These are phyloP conservation scores for Drosophila lacertosa DNA, from an alignment of 1,140 invertebrate species.

Conservation along the genomic window DNA sequence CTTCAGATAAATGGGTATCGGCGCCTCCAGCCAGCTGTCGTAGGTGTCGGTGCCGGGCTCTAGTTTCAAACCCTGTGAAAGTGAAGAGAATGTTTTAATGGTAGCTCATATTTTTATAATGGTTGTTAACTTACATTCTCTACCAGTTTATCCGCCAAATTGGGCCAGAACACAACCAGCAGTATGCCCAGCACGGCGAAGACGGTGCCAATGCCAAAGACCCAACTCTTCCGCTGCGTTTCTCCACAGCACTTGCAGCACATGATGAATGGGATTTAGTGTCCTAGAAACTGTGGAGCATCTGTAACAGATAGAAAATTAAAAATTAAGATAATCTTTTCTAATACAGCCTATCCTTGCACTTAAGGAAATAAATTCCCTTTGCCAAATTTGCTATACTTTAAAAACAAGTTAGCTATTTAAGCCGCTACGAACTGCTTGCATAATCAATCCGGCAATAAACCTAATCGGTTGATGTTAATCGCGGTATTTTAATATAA, in stretches of 20 bases:
- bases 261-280: conserved; percentile 47
- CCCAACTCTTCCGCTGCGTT: conserved; percentile 78
- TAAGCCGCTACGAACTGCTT: conserved; percentile 7
- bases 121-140: conserved; percentile 59
- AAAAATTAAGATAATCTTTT: conserved; percentile 5
- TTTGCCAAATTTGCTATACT: too few relatives aligned
- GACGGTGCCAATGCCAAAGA: conserved; percentile 71
- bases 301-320: conserved; percentile 29
- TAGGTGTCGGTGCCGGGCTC: conserved; percentile 86
- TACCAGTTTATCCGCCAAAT: conserved; percentile 53
- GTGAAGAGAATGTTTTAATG: not conserved
- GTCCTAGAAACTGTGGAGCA: conserved; percentile 26
- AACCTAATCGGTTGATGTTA: conserved; percentile 38
- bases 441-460: conserved; percentile 43
- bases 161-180: conserved; percentile 65
- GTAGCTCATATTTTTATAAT: not conserved
- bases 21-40: conserved; percentile 89
- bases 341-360: too few relatives aligned
- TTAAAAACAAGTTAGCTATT: too few relatives aligned
- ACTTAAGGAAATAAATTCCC: too few relatives aligned
- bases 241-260: conserved; percentile 78
- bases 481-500: conserved; percentile 58
- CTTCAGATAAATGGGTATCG: conserved; percentile 91
- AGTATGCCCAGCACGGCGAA: conserved; percentile 59
- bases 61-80: conserved; percentile 86